Base-by-base conservation (phyloP, 2,113 vertebrate genomes). In the Mionectes macconnelli region DNA sequence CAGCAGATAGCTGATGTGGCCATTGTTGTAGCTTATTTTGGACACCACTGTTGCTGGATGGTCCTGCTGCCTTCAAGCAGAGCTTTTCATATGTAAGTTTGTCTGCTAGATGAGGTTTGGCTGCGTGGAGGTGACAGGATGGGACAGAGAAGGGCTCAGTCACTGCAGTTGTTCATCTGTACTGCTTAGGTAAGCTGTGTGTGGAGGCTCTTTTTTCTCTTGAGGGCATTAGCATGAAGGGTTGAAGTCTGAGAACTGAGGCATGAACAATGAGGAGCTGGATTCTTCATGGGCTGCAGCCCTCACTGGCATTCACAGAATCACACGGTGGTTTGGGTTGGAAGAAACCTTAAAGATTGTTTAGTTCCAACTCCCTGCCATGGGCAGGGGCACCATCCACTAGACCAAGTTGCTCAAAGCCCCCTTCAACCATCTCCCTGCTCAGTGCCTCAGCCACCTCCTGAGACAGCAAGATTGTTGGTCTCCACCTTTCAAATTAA, bases 1-100 rank as follows among this genome's bases (percentile, higher is more conserved):
- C 90, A 96, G 96, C 90, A 97, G 84, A 96, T 95, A 96, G 90
- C 94, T 94, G 95, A 67, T 90, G 85, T 93, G 94, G 60, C n/a
- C 92, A 49, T 78, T 90, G 91, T 91, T 87, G 72, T 39, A 14
- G 24, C 55, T 92, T 40, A 1, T 0, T 82, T 50, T 76, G 68
- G 68, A 55, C 25, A 2, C 18, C 66, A 59, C 37, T 2, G 8
- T 10, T 23, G 20, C 52, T 60, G 79, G 50, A 30, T 56, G 22
- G 23, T 70, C 28, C 55, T 37, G 14, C 3, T 82, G 25, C 31
- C 33, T 80, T 50, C 53, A 42, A 82, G 75, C 2, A 74, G 70
- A 79, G 47, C 24, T 95, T 47, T 52, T 14, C 11, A 10, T 16
- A 4, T 0, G 0, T 52, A 2, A 9, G 9, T 80, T 77, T 77